These are phyloP conservation scores for Macrobrachium rosenbergii DNA, from an alignment of 1,140 invertebrate species.

Conservation along the genomic window DNA sequence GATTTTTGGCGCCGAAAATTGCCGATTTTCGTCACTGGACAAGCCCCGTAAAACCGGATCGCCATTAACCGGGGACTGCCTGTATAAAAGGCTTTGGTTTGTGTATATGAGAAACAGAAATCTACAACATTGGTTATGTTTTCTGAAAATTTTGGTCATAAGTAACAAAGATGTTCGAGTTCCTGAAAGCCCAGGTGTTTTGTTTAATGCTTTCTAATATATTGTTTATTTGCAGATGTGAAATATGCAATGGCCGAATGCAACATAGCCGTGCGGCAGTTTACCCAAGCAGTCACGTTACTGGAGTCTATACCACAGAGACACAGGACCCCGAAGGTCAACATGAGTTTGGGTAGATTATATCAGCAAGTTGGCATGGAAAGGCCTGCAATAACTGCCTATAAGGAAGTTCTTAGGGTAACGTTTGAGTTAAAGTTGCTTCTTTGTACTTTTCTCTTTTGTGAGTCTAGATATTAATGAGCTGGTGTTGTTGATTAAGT, in stretches of 20 bases:
- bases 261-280: constrained; percentile 77
- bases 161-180: too few species aligned
- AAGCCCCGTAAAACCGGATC: too few species aligned
- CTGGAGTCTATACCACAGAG: constrained; percentile 81
- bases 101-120: too few species aligned
- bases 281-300: constrained; percentile 76
- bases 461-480: neutral
- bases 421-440: constrained; percentile 61
- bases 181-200: too few species aligned
- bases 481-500: constrained; percentile 11
- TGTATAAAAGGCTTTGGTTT: too few species aligned
- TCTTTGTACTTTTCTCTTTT: constrained; percentile 65
- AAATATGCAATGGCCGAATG: constrained; percentile 83
- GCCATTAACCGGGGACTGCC: too few species aligned
- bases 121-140: too few species aligned
- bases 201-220: neutral
- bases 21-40: too few species aligned
- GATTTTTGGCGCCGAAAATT: too few species aligned
- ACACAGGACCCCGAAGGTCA: constrained; percentile 78
- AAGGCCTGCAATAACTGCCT: constrained; percentile 79
- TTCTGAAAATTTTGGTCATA: too few species aligned
- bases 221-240: constrained; percentile 75
- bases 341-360: constrained; percentile 81
- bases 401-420: constrained; percentile 80
- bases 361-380: constrained; percentile 82